phyloP scores from a whole-genome alignment of 2,113 vertebrate genomes.

The Mus spicilegus region DNA sequence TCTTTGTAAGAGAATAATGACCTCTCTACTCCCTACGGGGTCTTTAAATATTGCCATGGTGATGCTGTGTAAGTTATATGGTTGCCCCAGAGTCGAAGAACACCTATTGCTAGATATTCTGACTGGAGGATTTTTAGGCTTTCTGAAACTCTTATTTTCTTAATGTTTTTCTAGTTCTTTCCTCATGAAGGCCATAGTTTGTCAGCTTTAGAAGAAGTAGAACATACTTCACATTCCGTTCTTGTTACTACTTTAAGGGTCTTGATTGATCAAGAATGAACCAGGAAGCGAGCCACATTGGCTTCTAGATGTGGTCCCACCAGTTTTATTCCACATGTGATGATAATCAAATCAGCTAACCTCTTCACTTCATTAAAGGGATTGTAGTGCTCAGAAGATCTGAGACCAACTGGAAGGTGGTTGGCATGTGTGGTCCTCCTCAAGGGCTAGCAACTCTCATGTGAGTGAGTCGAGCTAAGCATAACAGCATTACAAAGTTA shows the following conservation, averaged over 20 bases:
- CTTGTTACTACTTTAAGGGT: background rate
- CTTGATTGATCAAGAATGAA: background rate
- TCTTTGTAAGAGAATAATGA: background rate
- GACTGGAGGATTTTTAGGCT: background rate
- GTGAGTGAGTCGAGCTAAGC: background rate
- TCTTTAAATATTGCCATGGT: accelerated
- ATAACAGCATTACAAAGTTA: background rate
- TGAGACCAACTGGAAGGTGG: background rate
- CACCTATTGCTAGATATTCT: background rate
- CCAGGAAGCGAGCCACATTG: background rate
- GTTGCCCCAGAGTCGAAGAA: background rate
- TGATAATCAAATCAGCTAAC: background rate
- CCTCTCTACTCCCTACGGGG: accelerated
- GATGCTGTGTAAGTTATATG: background rate
- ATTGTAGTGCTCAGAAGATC: background rate
- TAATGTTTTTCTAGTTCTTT: background rate
- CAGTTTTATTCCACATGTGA: background rate
- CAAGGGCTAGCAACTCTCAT: background rate
- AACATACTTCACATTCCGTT: background rate
- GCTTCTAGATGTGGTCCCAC: background rate
- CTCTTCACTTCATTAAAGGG: background rate
- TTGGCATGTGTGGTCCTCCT: background rate
- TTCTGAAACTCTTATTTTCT: slow-evolving; percentile 24
- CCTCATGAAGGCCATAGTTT: background rate
- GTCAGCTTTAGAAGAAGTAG: slow-evolving; percentile 9